These are phyloP conservation scores for Vultur gryphus DNA, from an alignment of 2,797 vertebrate species.

Conservation along the genomic window DNA sequence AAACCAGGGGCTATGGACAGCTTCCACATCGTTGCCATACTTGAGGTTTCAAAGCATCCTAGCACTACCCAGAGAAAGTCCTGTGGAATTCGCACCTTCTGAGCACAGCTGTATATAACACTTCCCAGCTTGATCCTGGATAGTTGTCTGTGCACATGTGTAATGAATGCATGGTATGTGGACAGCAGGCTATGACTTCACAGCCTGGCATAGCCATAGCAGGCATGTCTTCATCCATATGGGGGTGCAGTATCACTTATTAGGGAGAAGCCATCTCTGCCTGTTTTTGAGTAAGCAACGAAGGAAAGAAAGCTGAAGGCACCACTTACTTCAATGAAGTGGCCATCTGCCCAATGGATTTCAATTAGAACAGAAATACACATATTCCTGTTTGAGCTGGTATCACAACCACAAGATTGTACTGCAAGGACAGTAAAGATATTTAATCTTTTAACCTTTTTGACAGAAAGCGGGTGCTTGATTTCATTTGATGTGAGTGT, in stretches of 20 bases:
- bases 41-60: not conserved
- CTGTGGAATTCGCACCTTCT: not conserved
- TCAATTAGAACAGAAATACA: not conserved
- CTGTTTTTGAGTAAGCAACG: not conserved
- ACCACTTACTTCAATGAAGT: not conserved
- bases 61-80: not conserved
- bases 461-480: not conserved
- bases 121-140: not conserved
- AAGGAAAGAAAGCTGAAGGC: not conserved
- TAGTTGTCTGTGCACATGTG: not conserved
- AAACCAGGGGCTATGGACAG: not conserved
- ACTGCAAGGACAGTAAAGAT: not conserved
- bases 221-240: not conserved
- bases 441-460: not conserved
- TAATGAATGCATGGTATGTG: not conserved
- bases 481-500: not conserved
- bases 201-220: not conserved
- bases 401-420: not conserved
- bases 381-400: not conserved
- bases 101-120: not conserved
- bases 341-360: not conserved
- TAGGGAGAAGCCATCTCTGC: not conserved
- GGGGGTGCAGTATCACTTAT: not conserved
- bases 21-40: not conserved
- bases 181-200: not conserved